Conservation (phyloP, 1,140 invertebrate genomes). For the Mya arenaria region DNA sequence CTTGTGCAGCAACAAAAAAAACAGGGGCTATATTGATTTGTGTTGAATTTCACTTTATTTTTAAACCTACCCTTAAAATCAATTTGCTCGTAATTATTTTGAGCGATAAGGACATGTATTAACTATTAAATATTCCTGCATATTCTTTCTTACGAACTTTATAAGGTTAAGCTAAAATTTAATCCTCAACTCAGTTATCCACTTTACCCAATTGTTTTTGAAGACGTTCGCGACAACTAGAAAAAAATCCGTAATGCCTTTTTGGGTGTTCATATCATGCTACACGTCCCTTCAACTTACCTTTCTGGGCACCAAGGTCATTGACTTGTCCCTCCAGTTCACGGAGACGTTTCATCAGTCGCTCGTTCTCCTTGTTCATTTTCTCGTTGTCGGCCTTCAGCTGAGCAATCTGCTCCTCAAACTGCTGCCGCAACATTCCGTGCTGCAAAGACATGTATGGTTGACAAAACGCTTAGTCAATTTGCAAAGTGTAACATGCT, state of each 20-base stretch:
- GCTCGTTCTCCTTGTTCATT: conserved; percentile 5
- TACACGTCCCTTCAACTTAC: neutral
- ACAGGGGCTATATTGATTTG: neutral
- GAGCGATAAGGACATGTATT: neutral
- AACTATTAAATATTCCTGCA: neutral
- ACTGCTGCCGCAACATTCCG: neutral
- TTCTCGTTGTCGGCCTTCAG: conserved; percentile 20
- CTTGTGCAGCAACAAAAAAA: neutral
- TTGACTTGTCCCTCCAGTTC: conserved; percentile 7
- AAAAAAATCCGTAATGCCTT: neutral
- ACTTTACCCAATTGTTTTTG: too few species aligned
- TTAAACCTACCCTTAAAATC: neutral
- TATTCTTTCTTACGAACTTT: neutral
- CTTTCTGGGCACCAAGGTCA: conserved; percentile 17
- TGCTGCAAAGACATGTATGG: neutral
- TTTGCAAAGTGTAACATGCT: too few species aligned
- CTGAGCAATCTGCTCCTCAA: conserved; percentile 5
- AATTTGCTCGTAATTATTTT: neutral
- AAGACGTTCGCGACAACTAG: neutral
- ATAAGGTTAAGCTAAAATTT: neutral
- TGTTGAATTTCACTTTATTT: neutral
- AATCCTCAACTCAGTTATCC: neutral
- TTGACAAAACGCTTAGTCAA: too few species aligned
- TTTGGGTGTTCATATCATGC: neutral
- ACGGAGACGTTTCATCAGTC: neutral